Percentiles rank a stretch among this genome's conserved stretches.
These are phyloP conservation scores for Puntigrus tetrazona DNA, from an alignment of 2,113 vertebrate species.

Conservation along the genomic window DNA sequence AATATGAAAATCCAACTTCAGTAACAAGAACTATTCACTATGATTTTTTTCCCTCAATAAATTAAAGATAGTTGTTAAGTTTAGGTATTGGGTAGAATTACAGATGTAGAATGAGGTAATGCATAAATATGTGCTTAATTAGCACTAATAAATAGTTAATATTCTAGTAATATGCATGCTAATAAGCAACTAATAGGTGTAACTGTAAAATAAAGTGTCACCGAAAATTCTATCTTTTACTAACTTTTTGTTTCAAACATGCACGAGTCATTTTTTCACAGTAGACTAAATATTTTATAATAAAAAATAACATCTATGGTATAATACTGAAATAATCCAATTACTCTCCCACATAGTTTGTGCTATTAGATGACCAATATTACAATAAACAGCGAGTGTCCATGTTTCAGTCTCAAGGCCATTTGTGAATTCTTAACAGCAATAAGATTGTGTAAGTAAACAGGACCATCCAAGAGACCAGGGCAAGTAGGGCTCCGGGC, in stretches of 20 bases:
- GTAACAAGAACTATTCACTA: too few species aligned
- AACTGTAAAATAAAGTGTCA: too few species aligned
- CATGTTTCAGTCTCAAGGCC: constrained; percentile 13
- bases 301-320: background rate
- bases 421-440: constrained; percentile 30
- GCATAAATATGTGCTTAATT: too few species aligned
- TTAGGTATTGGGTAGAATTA: too few species aligned
- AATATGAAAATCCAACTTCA: too few species aligned
- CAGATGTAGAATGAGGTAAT: too few species aligned
- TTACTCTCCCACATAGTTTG: constrained; percentile 17
- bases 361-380: background rate
- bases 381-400: constrained; percentile 16
- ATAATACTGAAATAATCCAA: background rate
- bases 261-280: background rate
- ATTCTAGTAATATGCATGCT: too few species aligned
- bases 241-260: background rate
- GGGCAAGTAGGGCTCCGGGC: constrained; percentile 24
- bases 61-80: too few species aligned
- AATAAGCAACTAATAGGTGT: too few species aligned
- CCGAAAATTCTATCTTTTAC: background rate
- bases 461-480: constrained; percentile 34
- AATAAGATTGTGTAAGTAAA: constrained; percentile 40
- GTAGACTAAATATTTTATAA: background rate
- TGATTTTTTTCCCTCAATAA: too few species aligned
- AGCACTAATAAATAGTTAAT: too few species aligned